phyloP scores from a whole-genome alignment of 2,797 vertebrate species.

The Leuciscus waleckii region DNA sequence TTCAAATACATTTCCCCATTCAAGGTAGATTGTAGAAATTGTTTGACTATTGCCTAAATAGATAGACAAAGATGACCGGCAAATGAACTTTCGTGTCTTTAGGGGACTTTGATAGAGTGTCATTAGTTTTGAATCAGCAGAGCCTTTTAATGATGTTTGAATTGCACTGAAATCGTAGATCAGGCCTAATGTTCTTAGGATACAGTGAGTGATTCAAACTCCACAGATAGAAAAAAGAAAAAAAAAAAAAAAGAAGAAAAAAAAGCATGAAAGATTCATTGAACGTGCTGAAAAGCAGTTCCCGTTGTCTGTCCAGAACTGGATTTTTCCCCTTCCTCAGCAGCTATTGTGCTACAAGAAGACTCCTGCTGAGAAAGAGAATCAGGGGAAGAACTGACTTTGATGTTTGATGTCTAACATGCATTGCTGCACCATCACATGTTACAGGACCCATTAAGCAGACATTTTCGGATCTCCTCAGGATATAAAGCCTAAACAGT shows the following conservation, averaged over 20 bases:
- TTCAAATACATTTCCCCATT: background rate
- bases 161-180: background rate
- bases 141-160: slow-evolving; percentile 9
- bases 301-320: slow-evolving; percentile 9
- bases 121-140: slow-evolving; percentile 1
- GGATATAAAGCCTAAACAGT: slow-evolving; percentile 41
- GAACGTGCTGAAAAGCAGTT: slow-evolving; percentile 17
- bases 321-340: slow-evolving; percentile 32
- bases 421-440: slow-evolving; percentile 52
- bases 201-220: background rate
- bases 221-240: background rate
- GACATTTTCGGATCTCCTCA: slow-evolving; percentile 51
- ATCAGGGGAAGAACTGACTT: slow-evolving; percentile 71
- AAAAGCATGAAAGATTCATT: background rate
- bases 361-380: slow-evolving; percentile 70
- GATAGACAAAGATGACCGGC: background rate
- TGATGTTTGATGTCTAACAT: slow-evolving; percentile 49
- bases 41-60: background rate
- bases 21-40: background rate
- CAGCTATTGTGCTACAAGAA: slow-evolving; percentile 65
- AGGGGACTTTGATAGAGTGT: background rate
- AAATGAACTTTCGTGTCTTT: background rate
- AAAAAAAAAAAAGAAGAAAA: no score
- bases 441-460: slow-evolving; percentile 22
- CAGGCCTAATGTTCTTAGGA: background rate